A percentile compares a stretch with the other conserved stretches of the same genome.
These are phyloP conservation scores for Peromyscus attwateri DNA, from an alignment of 2,797 vertebrate species.

Conservation along the genomic window DNA sequence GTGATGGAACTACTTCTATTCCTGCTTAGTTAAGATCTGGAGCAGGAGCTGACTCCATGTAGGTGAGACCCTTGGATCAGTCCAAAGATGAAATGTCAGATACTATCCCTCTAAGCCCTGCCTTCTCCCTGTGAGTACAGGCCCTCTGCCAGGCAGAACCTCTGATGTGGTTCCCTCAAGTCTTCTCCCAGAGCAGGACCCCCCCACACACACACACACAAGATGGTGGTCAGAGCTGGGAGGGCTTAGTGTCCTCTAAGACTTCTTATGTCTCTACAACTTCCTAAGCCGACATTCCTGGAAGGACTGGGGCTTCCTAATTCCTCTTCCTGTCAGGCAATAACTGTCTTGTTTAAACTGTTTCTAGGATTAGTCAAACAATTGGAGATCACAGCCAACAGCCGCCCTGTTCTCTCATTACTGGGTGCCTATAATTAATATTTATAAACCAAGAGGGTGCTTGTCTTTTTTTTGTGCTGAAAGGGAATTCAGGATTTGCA, in stretches of 20 bases:
- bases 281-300: constrained; percentile 14
- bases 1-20: background rate
- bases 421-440: constrained; percentile 84
- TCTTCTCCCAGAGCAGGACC: too few relatives aligned
- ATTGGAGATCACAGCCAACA: constrained; percentile 86
- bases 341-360: constrained; percentile 83
- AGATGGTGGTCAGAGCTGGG: background rate
- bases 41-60: background rate
- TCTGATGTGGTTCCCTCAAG: background rate
- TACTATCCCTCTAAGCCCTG: background rate
- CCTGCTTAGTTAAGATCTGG: background rate
- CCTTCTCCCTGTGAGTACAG: background rate
- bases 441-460: constrained; percentile 85
- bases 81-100: background rate
- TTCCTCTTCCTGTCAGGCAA: constrained; percentile 83
- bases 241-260: background rate
- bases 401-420: constrained; percentile 79
- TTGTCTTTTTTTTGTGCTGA: constrained; percentile 71
- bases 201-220: background rate
- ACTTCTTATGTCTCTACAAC: background rate
- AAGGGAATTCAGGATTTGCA: constrained; percentile 83
- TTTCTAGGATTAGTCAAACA: constrained; percentile 87
- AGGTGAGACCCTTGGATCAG: background rate
- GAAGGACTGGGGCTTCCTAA: constrained; percentile 73
- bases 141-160: background rate